A percentile compares a stretch with the other conserved stretches of the same genome.
Evolutionary conservation across 2,888 invertebrate genomes (phyloP).

Genomic region (Pelosia muscerda): DNA sequence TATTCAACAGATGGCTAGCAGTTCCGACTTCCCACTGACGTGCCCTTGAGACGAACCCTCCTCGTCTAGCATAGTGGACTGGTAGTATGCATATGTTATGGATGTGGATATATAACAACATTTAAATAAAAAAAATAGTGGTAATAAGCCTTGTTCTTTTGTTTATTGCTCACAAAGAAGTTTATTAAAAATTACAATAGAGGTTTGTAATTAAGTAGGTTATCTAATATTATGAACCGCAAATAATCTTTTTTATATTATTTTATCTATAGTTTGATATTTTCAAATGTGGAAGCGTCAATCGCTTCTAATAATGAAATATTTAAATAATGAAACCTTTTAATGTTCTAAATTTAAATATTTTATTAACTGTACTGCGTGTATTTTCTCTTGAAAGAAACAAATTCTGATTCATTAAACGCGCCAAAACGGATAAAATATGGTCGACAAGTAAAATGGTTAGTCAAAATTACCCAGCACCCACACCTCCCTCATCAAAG

Average conservation of each 20-base stretch:
- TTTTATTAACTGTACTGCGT: too few species aligned
- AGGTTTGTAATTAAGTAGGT: too few species aligned
- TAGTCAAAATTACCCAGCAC: background rate
- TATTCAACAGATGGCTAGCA: conserved; percentile 9
- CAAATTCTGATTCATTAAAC: background rate
- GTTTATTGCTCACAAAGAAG: too few species aligned
- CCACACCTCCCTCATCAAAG: background rate
- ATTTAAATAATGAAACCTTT: background rate
- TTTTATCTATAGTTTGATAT: background rate
- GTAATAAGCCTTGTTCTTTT: too few species aligned
- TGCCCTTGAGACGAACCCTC: conserved; percentile 21
- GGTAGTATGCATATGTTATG: background rate
- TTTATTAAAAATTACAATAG: background rate
- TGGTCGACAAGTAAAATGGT: background rate
- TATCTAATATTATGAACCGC: too few species aligned
- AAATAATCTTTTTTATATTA: background rate
- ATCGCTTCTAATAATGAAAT: background rate
- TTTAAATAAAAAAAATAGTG: too few species aligned
- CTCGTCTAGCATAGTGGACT: conserved; percentile 7
- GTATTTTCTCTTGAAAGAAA: background rate
- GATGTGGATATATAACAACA: too few species aligned
- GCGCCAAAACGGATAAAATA: background rate
- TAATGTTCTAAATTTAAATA: background rate
- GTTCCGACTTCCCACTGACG: background rate
- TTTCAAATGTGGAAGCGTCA: background rate